These are phyloP conservation scores for Pteropus rufus DNA, from an alignment of 2,797 vertebrate genomes.

Conservation along the genomic window DNA sequence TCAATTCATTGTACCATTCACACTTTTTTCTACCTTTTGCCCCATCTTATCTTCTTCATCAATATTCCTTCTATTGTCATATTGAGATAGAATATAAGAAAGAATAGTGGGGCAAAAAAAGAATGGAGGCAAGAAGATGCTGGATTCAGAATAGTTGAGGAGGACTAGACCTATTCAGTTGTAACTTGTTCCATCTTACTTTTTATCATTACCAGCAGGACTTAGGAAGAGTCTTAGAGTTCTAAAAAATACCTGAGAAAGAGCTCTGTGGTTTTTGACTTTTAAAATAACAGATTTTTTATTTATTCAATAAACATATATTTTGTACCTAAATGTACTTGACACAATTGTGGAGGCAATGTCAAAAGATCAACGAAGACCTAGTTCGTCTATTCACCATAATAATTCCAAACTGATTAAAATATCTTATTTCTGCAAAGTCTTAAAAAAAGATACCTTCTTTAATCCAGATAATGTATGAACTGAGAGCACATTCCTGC, in stretches of 20 bases:
- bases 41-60: not conserved
- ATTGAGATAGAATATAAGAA: not conserved
- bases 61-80: not conserved
- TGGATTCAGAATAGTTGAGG: not conserved
- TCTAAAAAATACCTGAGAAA: not conserved
- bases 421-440: not conserved
- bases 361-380: not conserved
- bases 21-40: not conserved
- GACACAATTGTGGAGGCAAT: not conserved
- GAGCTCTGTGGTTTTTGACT: not conserved
- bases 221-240: not conserved
- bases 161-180: not conserved
- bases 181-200: not conserved
- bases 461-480: not conserved
- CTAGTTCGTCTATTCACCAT: not conserved
- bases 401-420: constrained; percentile 1
- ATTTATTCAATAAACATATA: not conserved
- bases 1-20: not conserved
- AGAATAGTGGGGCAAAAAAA: not conserved
- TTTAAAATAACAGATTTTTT: not conserved
- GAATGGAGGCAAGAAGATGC: not conserved
- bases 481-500: not conserved
- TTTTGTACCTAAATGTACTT: not conserved
- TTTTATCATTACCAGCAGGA: not conserved
- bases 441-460: not conserved